Evolutionary conservation across 1,140 invertebrate species (phyloP).

Genomic region (Apis laboriosa): DNA sequence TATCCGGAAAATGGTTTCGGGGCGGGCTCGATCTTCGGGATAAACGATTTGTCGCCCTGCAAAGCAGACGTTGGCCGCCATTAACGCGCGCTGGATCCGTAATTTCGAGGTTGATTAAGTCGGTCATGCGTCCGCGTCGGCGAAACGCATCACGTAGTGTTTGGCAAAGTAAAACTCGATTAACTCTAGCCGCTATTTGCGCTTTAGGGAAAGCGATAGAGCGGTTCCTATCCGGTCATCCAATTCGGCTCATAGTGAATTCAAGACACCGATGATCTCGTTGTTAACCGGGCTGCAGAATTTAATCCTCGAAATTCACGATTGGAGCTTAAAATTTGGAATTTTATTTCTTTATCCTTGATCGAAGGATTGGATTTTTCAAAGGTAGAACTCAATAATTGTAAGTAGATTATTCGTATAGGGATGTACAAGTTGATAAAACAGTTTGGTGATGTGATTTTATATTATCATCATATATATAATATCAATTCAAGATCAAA

Average conservation of each 20-base stretch:
- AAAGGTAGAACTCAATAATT: too few species aligned
- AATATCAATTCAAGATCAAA: too few species aligned
- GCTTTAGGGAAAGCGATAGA: background rate
- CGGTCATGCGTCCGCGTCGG: conserved; percentile 12
- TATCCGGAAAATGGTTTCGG: background rate
- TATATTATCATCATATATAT: too few species aligned
- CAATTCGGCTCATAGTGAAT: background rate
- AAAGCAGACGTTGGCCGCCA: conserved; percentile 21
- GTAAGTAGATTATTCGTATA: too few species aligned
- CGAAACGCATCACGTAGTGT: conserved; percentile 32
- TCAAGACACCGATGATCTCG: background rate
- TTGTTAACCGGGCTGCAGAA: background rate
- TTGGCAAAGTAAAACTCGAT: conserved; percentile 48
- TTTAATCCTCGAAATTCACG: background rate
- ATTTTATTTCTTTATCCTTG: too few species aligned
- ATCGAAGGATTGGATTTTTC: too few species aligned
- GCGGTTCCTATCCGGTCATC: background rate
- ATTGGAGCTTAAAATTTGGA: background rate
- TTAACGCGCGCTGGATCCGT: conserved; percentile 15
- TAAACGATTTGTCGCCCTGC: conserved; percentile 6
- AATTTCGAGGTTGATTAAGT: conserved; percentile 41
- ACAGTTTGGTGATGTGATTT: too few species aligned
- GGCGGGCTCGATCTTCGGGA: background rate
- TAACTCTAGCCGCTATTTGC: conserved; percentile 34
- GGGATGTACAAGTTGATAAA: too few species aligned